These are phyloP conservation scores for Spodoptera frugiperda DNA, from an alignment of 1,140 invertebrate species.

Conservation along the genomic window DNA sequence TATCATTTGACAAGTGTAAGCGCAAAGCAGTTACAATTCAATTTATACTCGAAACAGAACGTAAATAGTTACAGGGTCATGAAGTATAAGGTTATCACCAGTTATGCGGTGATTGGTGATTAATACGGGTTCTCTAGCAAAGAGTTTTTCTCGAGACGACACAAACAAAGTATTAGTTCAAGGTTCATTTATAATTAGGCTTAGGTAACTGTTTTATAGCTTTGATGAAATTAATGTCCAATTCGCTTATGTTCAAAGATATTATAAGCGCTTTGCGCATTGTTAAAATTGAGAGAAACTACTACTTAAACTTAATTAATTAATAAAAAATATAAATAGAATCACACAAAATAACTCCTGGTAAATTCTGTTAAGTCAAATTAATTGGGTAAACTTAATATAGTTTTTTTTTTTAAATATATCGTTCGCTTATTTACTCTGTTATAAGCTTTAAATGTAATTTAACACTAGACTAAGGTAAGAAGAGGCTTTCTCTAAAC, in stretches of 20 bases:
- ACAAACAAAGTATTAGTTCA: not conserved
- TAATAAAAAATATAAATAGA: no score
- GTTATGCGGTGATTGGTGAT: slow-evolving; percentile 4
- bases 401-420: no score
- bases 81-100: slow-evolving; percentile 12
- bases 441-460: slow-evolving; percentile 7
- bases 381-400: no score
- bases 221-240: no score
- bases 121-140: not conserved
- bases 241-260: no score
- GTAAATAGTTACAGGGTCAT: slow-evolving; percentile 30
- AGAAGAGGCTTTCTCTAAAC: slow-evolving; percentile 8
- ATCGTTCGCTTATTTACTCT: not conserved
- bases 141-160: not conserved
- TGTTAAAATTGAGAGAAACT: no score
- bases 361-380: no score
- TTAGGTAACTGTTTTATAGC: no score
- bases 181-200: not conserved
- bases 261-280: no score
- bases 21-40: slow-evolving; percentile 20
- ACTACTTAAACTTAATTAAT: no score
- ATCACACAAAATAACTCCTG: no score
- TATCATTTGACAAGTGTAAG: slow-evolving; percentile 25
- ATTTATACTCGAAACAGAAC: slow-evolving; percentile 8
- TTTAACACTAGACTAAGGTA: slow-evolving; percentile 23